Evolutionary conservation across 1,140 invertebrate genomes (phyloP), one percentile per base, ranked within the genome.

Genomic region (Caenorhabditis latens): DNA sequence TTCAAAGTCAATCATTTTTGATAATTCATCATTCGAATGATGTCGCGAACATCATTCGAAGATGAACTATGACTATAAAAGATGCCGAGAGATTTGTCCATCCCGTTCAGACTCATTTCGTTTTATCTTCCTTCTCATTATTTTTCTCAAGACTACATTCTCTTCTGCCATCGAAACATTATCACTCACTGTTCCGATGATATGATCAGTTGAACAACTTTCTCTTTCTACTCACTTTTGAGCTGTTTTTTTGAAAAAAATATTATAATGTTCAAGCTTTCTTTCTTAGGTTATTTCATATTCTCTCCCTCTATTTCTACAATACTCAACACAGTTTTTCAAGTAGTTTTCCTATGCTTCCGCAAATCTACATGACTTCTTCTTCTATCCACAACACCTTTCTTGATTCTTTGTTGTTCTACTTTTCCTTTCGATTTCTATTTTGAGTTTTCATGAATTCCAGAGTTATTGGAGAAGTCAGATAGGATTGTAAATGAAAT

Each of bases 251-350:
- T 2, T 32, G 1, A 32, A 32, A 32, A 32, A 32, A 32, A 1
- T 1, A 32, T 32, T 32, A 32, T 2, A 32, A 32, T 32, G 2
- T 32, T 32, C 32, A 32, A 32, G 2, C 32, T 32, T 32, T 32
- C 32, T 32, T 32, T 32, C 32, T 32, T 32, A 1, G 32, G 32
- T 32, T 32, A 32, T 32, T 32, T 32, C 32, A 32, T 32, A 32
- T 32, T 32, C 4, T 79, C 8, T 50, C 53, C 42, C 5, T 21
- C 16, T 46, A 8, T 32, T 46, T 79, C 24, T 48, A 79, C 71
- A 19, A 79, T 79, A 79, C 71, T 79, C 71, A 79, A 79, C 71
- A 79, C n/a, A 79, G 71, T 19, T 79, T 79, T 79, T 79, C 71
- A 79, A 79, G 71, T 79, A 79, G 71, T 42, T 11, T 48, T 50